A percentile compares a stretch with the other conserved stretches of the same genome.
Conservation (phyloP, 2,888 invertebrate species). For the Pachycephus smyrnensis region DNA sequence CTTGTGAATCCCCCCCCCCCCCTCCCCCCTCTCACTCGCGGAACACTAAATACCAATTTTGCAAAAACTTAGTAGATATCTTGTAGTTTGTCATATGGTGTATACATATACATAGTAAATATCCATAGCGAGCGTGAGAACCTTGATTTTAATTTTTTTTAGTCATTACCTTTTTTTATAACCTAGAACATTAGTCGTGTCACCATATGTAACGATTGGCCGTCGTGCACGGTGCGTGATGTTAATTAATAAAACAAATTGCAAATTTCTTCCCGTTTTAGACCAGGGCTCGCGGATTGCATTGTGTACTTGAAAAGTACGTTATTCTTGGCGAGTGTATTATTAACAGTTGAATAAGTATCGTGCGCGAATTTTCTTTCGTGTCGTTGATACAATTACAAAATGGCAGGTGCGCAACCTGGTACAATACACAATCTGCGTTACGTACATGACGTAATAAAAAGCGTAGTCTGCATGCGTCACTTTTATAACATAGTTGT, state of each 20-base stretch:
- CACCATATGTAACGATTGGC: neutral
- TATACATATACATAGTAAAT: neutral
- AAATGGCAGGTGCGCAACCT: neutral
- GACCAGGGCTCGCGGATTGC: neutral
- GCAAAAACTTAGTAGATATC: neutral
- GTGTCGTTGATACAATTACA: neutral
- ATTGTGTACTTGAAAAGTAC: neutral
- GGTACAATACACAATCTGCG: neutral
- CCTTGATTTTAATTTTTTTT: neutral
- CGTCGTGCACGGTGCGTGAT: neutral
- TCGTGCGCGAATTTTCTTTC: neutral
- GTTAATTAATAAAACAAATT: neutral
- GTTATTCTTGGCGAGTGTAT: neutral
- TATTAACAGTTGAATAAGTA: neutral
- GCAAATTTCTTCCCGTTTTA: neutral
- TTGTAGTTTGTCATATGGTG: neutral
- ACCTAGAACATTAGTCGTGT: neutral
- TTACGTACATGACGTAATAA: neutral
- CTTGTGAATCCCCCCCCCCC: neutral
- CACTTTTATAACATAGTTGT: constrained; percentile 10
- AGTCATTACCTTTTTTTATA: neutral
- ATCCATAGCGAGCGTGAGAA: neutral
- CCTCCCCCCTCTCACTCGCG: neutral
- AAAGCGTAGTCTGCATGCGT: neutral
- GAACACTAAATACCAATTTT: neutral